phyloP scores from a whole-genome alignment of 1,140 invertebrate genomes.

The Aphelenchoides avenae region DNA sequence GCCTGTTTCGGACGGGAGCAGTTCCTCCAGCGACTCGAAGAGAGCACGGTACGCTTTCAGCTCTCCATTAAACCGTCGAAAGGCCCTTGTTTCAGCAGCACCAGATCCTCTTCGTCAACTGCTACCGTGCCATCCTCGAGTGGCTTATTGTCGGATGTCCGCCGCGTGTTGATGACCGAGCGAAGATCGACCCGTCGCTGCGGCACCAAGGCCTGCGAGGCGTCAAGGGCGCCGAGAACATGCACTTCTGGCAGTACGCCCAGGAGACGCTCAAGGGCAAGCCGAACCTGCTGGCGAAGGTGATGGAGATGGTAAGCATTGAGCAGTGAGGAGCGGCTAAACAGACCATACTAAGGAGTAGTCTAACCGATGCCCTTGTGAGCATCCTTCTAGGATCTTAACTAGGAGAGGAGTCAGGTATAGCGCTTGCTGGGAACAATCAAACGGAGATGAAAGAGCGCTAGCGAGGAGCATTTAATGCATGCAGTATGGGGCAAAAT shows the following conservation, averaged over 20 bases:
- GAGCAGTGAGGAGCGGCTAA: not conserved
- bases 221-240: constrained; percentile 17
- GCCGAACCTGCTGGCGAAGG: constrained; percentile 7
- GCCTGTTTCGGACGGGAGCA: constrained; percentile 39
- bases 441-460: too few relatives aligned
- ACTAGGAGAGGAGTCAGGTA: too few relatives aligned
- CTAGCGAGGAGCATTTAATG: too few relatives aligned
- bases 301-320: constrained; percentile 26
- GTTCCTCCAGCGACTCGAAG: constrained; percentile 22
- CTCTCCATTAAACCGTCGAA: not conserved
- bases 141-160: constrained; percentile 25
- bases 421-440: too few relatives aligned
- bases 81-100: constrained; percentile 19
- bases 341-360: too few relatives aligned
- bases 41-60: not conserved
- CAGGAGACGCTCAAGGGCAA: constrained; percentile 16
- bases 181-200: not conserved
- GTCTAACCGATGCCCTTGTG: too few relatives aligned
- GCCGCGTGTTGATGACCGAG: not conserved
- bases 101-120: constrained; percentile 24
- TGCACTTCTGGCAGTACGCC: constrained; percentile 37
- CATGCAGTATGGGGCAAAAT: too few relatives aligned
- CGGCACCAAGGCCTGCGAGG: constrained; percentile 19
- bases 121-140: constrained; percentile 33
- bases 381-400: too few relatives aligned